A percentile compares a stretch with the other conserved stretches of the same genome.
Conservation (phyloP, 2,113 vertebrate genomes). For the Colistium nudipinnis region DNA sequence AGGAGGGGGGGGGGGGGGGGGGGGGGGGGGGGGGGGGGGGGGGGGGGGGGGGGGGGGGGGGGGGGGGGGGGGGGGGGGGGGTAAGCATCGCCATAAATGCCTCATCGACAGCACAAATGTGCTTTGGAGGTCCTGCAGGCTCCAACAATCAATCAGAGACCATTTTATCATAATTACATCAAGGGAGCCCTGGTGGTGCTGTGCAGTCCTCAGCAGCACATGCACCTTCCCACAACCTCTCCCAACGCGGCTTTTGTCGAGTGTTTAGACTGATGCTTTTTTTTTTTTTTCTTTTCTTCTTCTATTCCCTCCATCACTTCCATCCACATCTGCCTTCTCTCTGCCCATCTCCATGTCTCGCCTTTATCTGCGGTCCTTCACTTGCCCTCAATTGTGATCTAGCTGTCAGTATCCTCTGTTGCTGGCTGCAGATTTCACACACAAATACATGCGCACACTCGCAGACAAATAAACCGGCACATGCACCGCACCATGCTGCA, state of each 20-base stretch:
- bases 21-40: slow-evolving; percentile 42
- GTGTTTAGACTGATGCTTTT: slow-evolving; percentile 13
- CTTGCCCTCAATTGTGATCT: slow-evolving; percentile 53
- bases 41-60: slow-evolving; percentile 44
- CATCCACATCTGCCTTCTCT: slow-evolving; percentile 28
- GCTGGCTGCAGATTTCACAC: slow-evolving; percentile 4
- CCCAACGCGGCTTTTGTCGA: slow-evolving; percentile 32
- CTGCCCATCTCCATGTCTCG: slow-evolving; percentile 4
- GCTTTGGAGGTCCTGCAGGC: slow-evolving; percentile 62
- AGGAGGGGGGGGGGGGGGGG: slow-evolving; percentile 47
- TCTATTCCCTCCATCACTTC: slow-evolving; percentile 33
- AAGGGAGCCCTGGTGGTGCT: slow-evolving; percentile 39
- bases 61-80: slow-evolving; percentile 47
- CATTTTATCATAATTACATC: slow-evolving; percentile 69
- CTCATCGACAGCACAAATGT: slow-evolving; percentile 52
- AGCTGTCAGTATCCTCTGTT: slow-evolving; percentile 1
- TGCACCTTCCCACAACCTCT: slow-evolving; percentile 16
- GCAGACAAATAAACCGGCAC: slow-evolving; percentile 23
- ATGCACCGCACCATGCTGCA: slow-evolving; percentile 26
- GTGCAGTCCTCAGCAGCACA: slow-evolving; percentile 49
- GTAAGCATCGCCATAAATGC: slow-evolving; percentile 52
- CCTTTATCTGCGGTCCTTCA: slow-evolving; percentile 8
- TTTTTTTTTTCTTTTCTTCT: background rate
- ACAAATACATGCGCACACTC: slow-evolving; percentile 22
- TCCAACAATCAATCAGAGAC: slow-evolving; percentile 74